A percentile compares a stretch with the other conserved stretches of the same genome.
Evolutionary conservation across 2,113 vertebrate species (phyloP).

Genomic region (Engraulis encrasicolus): DNA sequence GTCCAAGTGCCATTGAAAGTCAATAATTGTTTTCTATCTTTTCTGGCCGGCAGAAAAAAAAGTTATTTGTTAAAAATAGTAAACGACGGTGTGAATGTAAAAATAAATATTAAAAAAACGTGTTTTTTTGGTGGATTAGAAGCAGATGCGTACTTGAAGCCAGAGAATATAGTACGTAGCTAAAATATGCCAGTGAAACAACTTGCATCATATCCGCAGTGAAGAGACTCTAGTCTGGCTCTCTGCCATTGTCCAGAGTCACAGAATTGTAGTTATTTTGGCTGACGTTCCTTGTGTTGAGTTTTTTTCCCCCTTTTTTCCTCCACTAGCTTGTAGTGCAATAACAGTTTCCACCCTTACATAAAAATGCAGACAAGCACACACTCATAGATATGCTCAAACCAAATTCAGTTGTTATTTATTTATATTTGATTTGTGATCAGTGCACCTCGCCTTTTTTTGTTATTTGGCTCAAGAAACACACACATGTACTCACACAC

Average conservation of each 20-base stretch:
- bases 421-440: conserved; percentile 13
- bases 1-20: conserved; percentile 68
- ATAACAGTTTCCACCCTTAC: too few species aligned
- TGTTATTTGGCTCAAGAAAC: conserved; percentile 54
- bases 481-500: too few species aligned
- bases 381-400: too few species aligned
- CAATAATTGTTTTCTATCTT: conserved; percentile 72
- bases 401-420: neutral
- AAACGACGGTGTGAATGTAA: neutral
- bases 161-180: too few species aligned
- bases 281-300: neutral
- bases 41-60: conserved; percentile 29
- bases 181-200: neutral
- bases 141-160: neutral
- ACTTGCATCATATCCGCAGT: neutral
- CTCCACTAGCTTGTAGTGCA: neutral
- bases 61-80: neutral
- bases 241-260: neutral
- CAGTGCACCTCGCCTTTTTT: conserved; percentile 59
- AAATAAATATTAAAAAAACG: neutral
- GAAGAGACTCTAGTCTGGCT: too few species aligned
- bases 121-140: neutral
- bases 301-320: neutral
- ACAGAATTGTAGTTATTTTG: neutral
- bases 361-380: too few species aligned